phyloP scores from a whole-genome alignment of 2,888 invertebrate genomes.

The Nipponacmea schrenckii region DNA sequence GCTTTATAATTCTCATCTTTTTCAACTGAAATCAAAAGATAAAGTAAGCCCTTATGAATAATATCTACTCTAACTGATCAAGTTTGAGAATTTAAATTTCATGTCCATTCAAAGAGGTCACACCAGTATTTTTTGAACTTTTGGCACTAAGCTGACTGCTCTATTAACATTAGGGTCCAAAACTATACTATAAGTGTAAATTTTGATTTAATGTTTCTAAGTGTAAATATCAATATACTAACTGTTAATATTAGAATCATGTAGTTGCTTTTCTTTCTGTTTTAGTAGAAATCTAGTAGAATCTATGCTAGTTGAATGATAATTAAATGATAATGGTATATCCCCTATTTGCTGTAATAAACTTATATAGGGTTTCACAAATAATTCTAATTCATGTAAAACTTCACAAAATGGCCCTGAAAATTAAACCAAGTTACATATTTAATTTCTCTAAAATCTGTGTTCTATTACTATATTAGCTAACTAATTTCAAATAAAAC shows the following conservation, averaged over 20 bases:
- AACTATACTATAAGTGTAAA: no score
- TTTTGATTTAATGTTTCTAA: no score
- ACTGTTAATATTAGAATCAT: background rate
- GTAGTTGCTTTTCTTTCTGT: slow-evolving; percentile 21
- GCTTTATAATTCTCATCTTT: background rate
- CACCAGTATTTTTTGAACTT: no score
- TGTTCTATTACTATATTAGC: no score
- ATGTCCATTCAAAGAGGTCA: no score
- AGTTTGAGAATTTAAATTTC: no score
- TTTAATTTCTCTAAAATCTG: background rate
- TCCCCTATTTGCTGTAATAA: slow-evolving; percentile 12
- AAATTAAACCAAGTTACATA: background rate
- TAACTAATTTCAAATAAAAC: no score
- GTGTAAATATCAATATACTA: background rate
- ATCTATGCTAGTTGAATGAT: slow-evolving; percentile 13
- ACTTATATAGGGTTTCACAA: slow-evolving; percentile 12
- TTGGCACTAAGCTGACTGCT: no score
- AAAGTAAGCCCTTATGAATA: no score
- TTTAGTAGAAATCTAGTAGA: slow-evolving; percentile 24
- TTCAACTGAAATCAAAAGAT: background rate
- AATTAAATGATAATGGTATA: background rate
- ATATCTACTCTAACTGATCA: no score
- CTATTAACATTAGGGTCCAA: no score
- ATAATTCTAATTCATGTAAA: background rate
- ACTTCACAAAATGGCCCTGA: slow-evolving; percentile 9